Evolutionary conservation across 2,797 vertebrate species (phyloP), one percentile per base, ranked within the genome.

Genomic region (Pseudomugil tenellus): DNA sequence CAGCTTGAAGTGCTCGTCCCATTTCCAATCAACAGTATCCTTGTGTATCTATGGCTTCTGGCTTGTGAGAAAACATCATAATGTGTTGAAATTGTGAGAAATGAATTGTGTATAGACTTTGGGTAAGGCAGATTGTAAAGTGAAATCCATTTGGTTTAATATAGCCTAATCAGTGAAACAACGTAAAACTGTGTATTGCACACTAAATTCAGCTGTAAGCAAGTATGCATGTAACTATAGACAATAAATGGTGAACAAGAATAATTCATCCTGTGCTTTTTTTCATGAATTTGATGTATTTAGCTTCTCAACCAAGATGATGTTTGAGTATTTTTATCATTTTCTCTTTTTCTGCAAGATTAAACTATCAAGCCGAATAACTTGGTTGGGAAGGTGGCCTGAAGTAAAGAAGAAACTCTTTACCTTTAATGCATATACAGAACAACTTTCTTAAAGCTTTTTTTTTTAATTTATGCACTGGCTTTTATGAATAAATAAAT

Each of bases 151-250:
- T 88, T 88, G 85, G 79, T 77, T 79, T 79, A 75, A 87, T 82
- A 75, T 86, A 83, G 89, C 70, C 67, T 90, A 85, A 81, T 74
- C 79, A 65, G 90, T 55, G 79, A 81, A 83, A 79, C 64, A 48
- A 85, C 76, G 70, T 73, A 61, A 84, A 78, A 80, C 78, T 87
- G 81, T 93, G 92, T 92, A 85, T 86, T 67, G 88, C 89, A 85
- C 90, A 89, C 83, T 90, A 80, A 87, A 91, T 87, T 77, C 86
- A 84, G 76, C 83, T 93, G 88, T 94, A 91, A 89, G 88, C 90
- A 89, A 92, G 90, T 92, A 89, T 94, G 93, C 92, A 93, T 94
- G 94, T 92, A 87, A 84, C 76, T 90, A 91, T 91, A 89, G 91
- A 89, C 89, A 95, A 93, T 95, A 94, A 95, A 94, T 89, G 80